These are phyloP conservation scores for Arvicanthis niloticus DNA, from an alignment of 2,113 vertebrate species.

Conservation along the genomic window DNA sequence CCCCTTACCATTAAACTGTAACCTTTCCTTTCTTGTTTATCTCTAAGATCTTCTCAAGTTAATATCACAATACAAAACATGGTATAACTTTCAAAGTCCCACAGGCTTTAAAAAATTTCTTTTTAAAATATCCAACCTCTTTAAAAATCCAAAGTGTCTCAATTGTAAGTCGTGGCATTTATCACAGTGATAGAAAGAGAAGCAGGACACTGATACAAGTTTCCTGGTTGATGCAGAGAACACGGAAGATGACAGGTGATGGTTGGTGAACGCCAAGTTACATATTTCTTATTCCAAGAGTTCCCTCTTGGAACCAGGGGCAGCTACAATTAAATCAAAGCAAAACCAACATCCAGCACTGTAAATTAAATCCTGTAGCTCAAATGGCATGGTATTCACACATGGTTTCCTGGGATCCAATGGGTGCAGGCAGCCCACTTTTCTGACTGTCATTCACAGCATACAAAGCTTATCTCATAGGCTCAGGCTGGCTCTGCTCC, in stretches of 20 bases:
- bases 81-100: not conserved
- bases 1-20: not conserved
- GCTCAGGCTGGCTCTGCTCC: not conserved
- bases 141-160: not conserved
- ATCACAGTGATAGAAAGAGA: not conserved
- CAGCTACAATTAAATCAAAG: not conserved
- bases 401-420: not conserved
- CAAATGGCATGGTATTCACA: not conserved
- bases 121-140: not conserved
- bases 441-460: not conserved
- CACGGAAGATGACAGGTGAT: not conserved
- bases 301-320: not conserved
- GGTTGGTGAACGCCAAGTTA: not conserved
- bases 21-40: not conserved
- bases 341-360: not conserved
- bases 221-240: slow-evolving; percentile 47
- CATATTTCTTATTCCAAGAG: not conserved
- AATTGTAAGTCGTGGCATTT: not conserved
- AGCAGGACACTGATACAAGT: not conserved
- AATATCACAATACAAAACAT: not conserved
- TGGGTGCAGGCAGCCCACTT: not conserved
- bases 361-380: not conserved
- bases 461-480: too few species aligned
- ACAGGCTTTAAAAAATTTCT: not conserved
- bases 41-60: not conserved